Evolutionary conservation across 2,113 vertebrate genomes (phyloP), one percentile per base, ranked within the genome.

Genomic region (Okapia johnstoni): DNA sequence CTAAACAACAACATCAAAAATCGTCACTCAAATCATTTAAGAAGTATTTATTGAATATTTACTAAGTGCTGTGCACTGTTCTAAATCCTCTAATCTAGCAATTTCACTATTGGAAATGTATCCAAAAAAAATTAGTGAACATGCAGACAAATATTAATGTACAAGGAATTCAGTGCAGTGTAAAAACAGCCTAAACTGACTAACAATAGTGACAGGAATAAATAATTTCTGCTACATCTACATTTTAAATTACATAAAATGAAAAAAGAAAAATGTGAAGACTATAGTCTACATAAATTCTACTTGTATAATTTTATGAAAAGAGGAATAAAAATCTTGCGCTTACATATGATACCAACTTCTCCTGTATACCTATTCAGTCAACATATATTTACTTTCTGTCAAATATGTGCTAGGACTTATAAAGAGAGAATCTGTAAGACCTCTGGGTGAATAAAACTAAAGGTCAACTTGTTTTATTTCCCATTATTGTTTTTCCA

Each of bases 401-500:
- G 87, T 76, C 48, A 88, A 83, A 80, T 33, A 81, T 40, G 7
- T 90, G 57, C 30, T 73, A 43, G 23, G 7, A 84, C 17, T 61
- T 94, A 80, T 2, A 43, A 73, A 90, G 36, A 89, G 12, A 94
- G 30, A 94, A 17, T 96, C 48, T 84, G 11, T 55, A 76, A 46
- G 36, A 43, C 81, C 13, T 55, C 40, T 84, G 50, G 21, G 46
- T 93, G 7, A 88, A 21, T 48, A 86, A 84, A 30, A 96, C 50
- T 85, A 88, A 90, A 97, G n/a, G 15, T 73, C 36, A 92, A 85
- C 61, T 92, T 76, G 2, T 13, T 85, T 80, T 63, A 94, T 95
- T 91, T 93, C 50, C 43, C 79, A 79, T 76, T 86, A 54, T 87
- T 90, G 81, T 97, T 92, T 85, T 91, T 91, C 80, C 55, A 58